Base-by-base conservation (phyloP, 2,888 invertebrate species). In the Hetaerina titia region DNA sequence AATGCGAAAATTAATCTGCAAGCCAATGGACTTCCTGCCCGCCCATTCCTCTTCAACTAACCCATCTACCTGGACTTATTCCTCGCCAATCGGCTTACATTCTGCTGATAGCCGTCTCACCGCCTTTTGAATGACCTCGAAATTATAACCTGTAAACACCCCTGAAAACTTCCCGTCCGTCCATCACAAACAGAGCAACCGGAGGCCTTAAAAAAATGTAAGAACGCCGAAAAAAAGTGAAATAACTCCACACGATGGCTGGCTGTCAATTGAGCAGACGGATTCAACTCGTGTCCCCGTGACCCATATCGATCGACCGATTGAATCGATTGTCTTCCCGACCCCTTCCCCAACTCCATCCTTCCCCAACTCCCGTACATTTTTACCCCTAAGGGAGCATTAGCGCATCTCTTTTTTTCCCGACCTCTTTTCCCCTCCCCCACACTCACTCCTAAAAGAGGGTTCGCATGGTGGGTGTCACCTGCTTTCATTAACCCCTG, bases 221-320 rank as follows among this genome's bases (percentile, higher is more conserved):
- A 17, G 60, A 45, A 45, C 45, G 60, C 17, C 60, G 60, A 60
- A 60, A 60, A 60, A 22, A 69, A 69, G n/a, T 5, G 7, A 69
- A 69, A 6, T 4, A 45, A 45, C 22, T 11, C 11, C 25, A 31
- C 81, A 13, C 81, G 25, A 31, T 81, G 25, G 25, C n/a, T 60
- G 92, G 31, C 92, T 92, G 92, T 92, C 64, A 92, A 92, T 92
- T 92, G 74, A 92, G 64, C 64, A 56, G 64, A 69, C 92, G 45
- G 56, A 56, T 60, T 89, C 57, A 89, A 89, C 89, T 58, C 89
- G 92, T 69, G 92, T 69, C 13, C 92, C 45, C 90, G 89, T 89
- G 89, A 89, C 89, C 64, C 31, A 69, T 22, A 64, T 92, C 92
- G 92, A 92, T 92, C 45, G 45, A 92, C 69, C 64, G 64, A 56